Base-by-base conservation (phyloP, 2,113 vertebrate genomes). In the Pedionomus torquatus region DNA sequence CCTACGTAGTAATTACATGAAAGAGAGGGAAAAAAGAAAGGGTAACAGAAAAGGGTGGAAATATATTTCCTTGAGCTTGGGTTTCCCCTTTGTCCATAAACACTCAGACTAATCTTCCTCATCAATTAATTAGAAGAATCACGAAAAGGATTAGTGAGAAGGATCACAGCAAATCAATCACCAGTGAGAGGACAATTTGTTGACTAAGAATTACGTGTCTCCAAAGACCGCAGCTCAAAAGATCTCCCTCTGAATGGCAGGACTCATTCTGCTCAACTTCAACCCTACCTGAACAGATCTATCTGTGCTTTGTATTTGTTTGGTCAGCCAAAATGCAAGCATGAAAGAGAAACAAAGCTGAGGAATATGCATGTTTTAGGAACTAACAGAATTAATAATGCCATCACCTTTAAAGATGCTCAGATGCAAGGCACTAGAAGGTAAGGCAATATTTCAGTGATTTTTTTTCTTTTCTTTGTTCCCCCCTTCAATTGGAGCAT, bases 121-220 rank as follows among this genome's bases (percentile, higher is more conserved):
- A 76, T 83, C 78, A 94, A 68, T 83, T 96, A 91, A 84, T 86
- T 95, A 94, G 64, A 92, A 88, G 69, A 92, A 86, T 89, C 79
- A 90, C 25, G 91, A 44, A 86, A 93, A 84, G 52, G 65, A 92
- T 96, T 95, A 92, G 68, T 31, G 81, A 92, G 84, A 89, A 90
- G 14, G 15, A 77, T 89, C 71, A 87, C 10, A 66, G 30, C 39
- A 91, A 77, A 94, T 94, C 93, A 91, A 61, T 94, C 93, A 91
- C 9, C n/a, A 81, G 33, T 37, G 35, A 91, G 49, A 86, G 52
- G 66, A 92, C 52, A 88, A 86, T 55, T 20, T 52, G 78, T 82
- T 96, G 94, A 97, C 86, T 97, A 97, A 97, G 86, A 86, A 70
- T 92, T 83, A 95, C 48, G 77, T 96, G 95, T 91, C 57, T 78